These are phyloP conservation scores for Tetramorium alpestre DNA, from an alignment of 1,140 invertebrate genomes.

Conservation along the genomic window DNA sequence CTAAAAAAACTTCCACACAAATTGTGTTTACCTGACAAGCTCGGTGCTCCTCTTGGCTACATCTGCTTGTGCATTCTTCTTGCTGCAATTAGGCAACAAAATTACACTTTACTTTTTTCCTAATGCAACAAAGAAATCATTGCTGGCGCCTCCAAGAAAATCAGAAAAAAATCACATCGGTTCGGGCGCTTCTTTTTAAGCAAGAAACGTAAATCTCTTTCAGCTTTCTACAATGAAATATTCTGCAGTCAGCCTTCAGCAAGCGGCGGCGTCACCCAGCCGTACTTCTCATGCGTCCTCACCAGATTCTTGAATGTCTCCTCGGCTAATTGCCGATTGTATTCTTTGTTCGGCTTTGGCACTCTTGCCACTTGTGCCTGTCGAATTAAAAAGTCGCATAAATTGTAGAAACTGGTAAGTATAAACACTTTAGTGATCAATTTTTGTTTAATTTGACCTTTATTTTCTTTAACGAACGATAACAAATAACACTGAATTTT, in stretches of 20 bases:
- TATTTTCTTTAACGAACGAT: neutral
- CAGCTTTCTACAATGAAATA: neutral
- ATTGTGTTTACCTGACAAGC: neutral
- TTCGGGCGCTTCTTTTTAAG: neutral
- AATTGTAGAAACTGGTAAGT: neutral
- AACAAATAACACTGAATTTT: neutral
- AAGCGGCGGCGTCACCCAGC: conserved; percentile 94
- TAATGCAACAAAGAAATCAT: conserved; percentile 20
- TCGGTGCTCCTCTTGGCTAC: neutral
- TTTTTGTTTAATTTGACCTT: neutral
- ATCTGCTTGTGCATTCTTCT: conserved; percentile 21
- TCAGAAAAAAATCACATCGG: neutral
- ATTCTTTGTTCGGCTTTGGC: conserved; percentile 92
- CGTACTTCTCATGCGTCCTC: conserved; percentile 95
- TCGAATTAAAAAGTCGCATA: conserved; percentile 32
- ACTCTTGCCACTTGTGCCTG: conserved; percentile 91
- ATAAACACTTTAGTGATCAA: neutral
- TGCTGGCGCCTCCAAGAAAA: neutral
- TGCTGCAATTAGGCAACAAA: conserved; percentile 20
- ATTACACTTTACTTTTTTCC: conserved; percentile 12
- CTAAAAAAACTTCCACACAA: neutral
- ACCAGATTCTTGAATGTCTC: conserved; percentile 94
- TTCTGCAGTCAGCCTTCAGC: conserved; percentile 89
- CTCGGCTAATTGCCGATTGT: conserved; percentile 92
- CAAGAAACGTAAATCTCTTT: neutral